phyloP scores from a whole-genome alignment of 2,888 invertebrate species.

The Brachycybe producta region DNA sequence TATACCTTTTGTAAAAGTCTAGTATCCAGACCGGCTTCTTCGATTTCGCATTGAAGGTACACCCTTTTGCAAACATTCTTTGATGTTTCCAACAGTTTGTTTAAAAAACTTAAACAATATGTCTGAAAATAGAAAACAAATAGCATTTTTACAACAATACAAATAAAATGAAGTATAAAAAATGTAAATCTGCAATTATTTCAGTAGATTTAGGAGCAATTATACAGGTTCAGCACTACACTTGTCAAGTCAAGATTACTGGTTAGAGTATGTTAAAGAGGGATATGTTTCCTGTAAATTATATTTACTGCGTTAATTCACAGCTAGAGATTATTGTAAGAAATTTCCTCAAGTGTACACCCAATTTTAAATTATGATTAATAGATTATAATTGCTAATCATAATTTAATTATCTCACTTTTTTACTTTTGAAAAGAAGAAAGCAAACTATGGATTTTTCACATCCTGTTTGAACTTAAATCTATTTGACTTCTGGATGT shows the following conservation, averaged over 20 bases:
- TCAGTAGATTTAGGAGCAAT: too few species aligned
- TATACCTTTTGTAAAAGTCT: slow-evolving; percentile 27
- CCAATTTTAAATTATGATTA: too few species aligned
- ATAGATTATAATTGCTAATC: too few species aligned
- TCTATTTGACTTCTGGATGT: too few species aligned
- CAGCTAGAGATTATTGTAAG: neutral
- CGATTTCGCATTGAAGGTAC: slow-evolving; percentile 33
- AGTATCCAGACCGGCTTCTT: slow-evolving; percentile 32
- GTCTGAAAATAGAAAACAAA: slow-evolving; percentile 13
- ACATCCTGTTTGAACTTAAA: too few species aligned
- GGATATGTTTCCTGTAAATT: neutral
- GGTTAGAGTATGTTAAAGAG: too few species aligned
- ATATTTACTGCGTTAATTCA: neutral
- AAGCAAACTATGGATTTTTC: too few species aligned
- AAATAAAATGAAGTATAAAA: neutral
- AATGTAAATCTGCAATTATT: too few species aligned
- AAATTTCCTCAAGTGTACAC: neutral
- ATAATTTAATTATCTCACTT: too few species aligned
- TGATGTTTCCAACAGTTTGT: slow-evolving; percentile 54
- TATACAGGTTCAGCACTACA: too few species aligned
- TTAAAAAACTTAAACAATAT: slow-evolving; percentile 18
- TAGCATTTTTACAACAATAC: neutral
- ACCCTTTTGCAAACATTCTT: slow-evolving; percentile 26
- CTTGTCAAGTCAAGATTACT: too few species aligned
- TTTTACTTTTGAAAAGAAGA: too few species aligned